Evolutionary conservation across 92 coral and sea anemone species (phyloP), one percentile per base, ranked within the genome.

Genomic region (Virgularia gustaviana): DNA sequence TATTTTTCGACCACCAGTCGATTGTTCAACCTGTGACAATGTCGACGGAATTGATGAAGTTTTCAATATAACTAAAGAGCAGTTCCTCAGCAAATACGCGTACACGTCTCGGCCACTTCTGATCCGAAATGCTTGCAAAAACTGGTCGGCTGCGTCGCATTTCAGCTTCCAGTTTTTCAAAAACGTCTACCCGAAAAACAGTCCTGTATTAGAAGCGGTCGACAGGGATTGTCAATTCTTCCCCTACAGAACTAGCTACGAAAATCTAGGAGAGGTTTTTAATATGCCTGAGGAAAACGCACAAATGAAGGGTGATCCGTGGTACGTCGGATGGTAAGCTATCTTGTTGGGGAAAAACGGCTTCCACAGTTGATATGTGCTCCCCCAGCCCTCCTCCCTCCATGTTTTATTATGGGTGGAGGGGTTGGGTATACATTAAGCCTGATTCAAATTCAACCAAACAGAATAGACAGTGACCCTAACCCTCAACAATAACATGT

Each of bases 241-340:
- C 31, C 96, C 96, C 0, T 92, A 92, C 52, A 58, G 90, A 13
- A 86, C 98, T 0, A 89, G 79, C 36, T 92, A 86, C 54, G 64
- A 60, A 53, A 72, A 77, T 5, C 81, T 92, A 8, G 81, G 86
- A 41, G 96, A 92, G 34, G 98, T 92, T 52, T 92, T 92, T 65
- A 79, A 89, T 55, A 92, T 92, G 98, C 80, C 98, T 11, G 78
- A 87, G 24, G 85, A 79, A 66, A 91, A 86, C 62, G 89, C 98
- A 5, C 67, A 85, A 23, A 92, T 92, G 98, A 72, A 89, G 30
- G 98, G 98, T 12, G 84, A 80, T 9, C 90, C 92, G 1, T 92
- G 98, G 98, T 92, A 92, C 20, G 89, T 92, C 35, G 98, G 98
- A 22, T 92, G 98, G 98, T 89, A 66, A 84, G 92, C 32, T 23